A percentile compares a stretch with the other conserved stretches of the same genome.
Conservation (phyloP, 2,888 invertebrate species). For the Volucella inanis region DNA sequence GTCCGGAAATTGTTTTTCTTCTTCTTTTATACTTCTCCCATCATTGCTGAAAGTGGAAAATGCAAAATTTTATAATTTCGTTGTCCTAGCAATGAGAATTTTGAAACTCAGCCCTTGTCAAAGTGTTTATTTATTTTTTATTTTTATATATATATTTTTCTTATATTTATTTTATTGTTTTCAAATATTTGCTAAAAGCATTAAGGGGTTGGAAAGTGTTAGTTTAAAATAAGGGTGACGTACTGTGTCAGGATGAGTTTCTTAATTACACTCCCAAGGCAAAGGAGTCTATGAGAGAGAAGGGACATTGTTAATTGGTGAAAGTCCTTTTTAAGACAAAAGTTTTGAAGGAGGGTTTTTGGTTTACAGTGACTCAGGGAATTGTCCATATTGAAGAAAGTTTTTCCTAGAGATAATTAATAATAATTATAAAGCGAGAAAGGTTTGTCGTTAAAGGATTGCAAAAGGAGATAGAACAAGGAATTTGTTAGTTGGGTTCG, state of each 20-base stretch:
- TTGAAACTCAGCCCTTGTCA: slow-evolving; percentile 1
- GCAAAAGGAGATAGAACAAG: background rate
- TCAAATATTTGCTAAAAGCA: slow-evolving; percentile 9
- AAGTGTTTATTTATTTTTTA: background rate
- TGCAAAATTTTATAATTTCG: slow-evolving; percentile 30
- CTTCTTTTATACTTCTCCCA: background rate
- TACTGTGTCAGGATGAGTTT: slow-evolving; percentile 5
- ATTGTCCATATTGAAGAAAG: background rate
- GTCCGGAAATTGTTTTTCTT: slow-evolving; percentile 60
- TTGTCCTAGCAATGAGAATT: slow-evolving; percentile 24
- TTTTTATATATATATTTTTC: background rate
- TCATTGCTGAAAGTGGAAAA: slow-evolving; percentile 4
- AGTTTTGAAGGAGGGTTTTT: slow-evolving; percentile 1
- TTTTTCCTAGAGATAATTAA: slow-evolving; percentile 22
- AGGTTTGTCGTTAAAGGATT: background rate
- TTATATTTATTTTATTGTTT: background rate
- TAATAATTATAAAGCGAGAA: slow-evolving; percentile 13
- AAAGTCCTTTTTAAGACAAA: slow-evolving; percentile 23
- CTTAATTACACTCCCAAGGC: slow-evolving; percentile 5
- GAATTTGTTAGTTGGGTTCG: slow-evolving; percentile 4
- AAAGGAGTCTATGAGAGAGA: background rate
- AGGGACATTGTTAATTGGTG: slow-evolving; percentile 12
- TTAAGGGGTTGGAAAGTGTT: background rate
- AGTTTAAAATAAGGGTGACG: background rate
- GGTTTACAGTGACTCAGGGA: slow-evolving; percentile 15